Base-by-base conservation (phyloP, 2,888 invertebrate species). In the Agrochola macilenta region DNA sequence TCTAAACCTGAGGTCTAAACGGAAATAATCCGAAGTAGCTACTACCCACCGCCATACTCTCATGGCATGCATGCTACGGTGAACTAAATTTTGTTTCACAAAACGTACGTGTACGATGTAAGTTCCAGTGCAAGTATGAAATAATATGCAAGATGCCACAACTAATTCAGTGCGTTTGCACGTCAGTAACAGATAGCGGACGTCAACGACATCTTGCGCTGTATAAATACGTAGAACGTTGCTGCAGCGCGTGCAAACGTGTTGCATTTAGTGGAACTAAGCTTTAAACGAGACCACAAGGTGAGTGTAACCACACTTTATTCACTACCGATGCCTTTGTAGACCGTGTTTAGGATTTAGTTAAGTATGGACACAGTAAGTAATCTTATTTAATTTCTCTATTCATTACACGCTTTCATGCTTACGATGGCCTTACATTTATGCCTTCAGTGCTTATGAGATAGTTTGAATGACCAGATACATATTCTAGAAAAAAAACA, bases 281-380 rank as follows among this genome's bases (percentile, higher is more conserved):
- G 39, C 26, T 68, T 54, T 66, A 70, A 69, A 39, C 17, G 49
- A 65, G 30, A 77, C 69, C 72, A 43, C 82, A 78, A 69, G 69
- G 60, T 65, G 11, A 63, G 73, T 57, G 65, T 52, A 46, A 70
- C 69, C 78, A 68, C 69, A 70, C n/a, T 69, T 77, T 82, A 82
- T 78, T 73, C 20, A 82, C 78, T 78, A 39, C 39, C 7, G 11
- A 58, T 26, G 65, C 20, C 43, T 69, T 66, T 46, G 61, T 63
- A 70, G 69, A 58, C 69, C n/a, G 61, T 57, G 68, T 72, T 81
- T 54, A 63, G 49, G 17, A 23, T 69, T 46, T 35, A 39, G 20
- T 54, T 2, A 23, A 77, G 61, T 17, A 12, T 30, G 1, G 23
- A 9, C 2, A 11, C 57, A 52, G 52, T n/a, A 12, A 60, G 23